Evolutionary conservation across 2,888 invertebrate genomes (phyloP).

Genomic region (Falcaria lacertinaria): DNA sequence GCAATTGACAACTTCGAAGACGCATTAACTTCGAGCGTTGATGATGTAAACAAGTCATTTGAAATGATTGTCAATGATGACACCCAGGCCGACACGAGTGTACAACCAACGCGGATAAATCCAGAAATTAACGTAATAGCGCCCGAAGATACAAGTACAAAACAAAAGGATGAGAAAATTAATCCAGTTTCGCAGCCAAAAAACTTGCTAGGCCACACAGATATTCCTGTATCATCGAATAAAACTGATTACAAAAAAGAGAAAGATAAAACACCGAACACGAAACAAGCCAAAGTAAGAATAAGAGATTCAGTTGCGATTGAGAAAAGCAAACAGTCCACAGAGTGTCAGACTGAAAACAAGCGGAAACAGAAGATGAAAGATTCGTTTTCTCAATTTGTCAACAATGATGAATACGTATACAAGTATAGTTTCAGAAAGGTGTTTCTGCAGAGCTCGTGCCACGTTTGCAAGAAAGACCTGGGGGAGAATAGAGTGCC

Average conservation of each 20-base stretch:
- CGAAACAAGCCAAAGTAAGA: slow-evolving; percentile 60
- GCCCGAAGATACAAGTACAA: slow-evolving; percentile 43
- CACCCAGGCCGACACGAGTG: slow-evolving; percentile 14
- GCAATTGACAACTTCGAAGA: slow-evolving; percentile 71
- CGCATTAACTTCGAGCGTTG: slow-evolving; percentile 61
- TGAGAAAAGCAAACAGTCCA: slow-evolving; percentile 42
- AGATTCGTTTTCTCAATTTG: slow-evolving; percentile 47
- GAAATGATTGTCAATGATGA: slow-evolving; percentile 61
- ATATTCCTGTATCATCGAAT: slow-evolving; percentile 77
- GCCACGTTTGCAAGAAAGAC: slow-evolving; percentile 72
- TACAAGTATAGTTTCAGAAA: slow-evolving; percentile 83
- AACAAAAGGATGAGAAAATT: slow-evolving; percentile 31
- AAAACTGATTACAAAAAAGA: slow-evolving; percentile 73
- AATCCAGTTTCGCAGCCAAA: slow-evolving; percentile 69
- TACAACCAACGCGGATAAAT: slow-evolving; percentile 32
- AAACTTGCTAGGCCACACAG: slow-evolving; percentile 76
- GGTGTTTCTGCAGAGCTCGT: slow-evolving; percentile 81
- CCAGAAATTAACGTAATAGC: slow-evolving; percentile 57
- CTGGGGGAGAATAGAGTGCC: slow-evolving; percentile 46
- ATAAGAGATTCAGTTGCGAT: slow-evolving; percentile 61
- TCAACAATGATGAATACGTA: slow-evolving; percentile 80
- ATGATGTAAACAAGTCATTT: slow-evolving; percentile 65
- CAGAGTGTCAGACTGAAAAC: slow-evolving; percentile 53
- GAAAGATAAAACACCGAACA: slow-evolving; percentile 67
- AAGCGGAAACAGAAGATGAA: slow-evolving; percentile 40